Percentiles rank a stretch among this genome's conserved stretches.
Evolutionary conservation across 2,888 invertebrate genomes (phyloP).

Genomic region (Trichopoda pennipes): DNA sequence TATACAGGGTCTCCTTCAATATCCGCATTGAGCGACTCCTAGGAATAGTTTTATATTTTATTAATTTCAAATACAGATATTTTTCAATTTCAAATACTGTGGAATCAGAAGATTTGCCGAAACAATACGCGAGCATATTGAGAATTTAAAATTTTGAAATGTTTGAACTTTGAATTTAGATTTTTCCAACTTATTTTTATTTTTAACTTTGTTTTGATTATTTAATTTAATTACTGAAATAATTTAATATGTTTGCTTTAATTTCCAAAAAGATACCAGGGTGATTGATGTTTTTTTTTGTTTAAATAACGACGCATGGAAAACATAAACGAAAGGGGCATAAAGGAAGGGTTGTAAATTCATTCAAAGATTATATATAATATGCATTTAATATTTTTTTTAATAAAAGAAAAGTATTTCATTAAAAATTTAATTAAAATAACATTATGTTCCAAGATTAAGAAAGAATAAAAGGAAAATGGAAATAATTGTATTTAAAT

Average conservation of each 20-base stretch:
- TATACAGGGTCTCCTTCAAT: slow-evolving; percentile 43
- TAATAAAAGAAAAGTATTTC: too few relatives aligned
- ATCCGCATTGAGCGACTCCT: slow-evolving; percentile 54
- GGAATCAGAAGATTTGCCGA: slow-evolving; percentile 39
- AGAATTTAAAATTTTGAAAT: slow-evolving; percentile 6
- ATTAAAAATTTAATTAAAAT: too few relatives aligned
- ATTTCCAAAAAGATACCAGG: background rate
- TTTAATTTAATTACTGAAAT: slow-evolving; percentile 6
- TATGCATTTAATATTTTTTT: too few relatives aligned
- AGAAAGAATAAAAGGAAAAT: too few relatives aligned
- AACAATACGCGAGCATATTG: slow-evolving; percentile 43
- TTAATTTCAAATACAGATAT: background rate
- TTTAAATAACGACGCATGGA: background rate
- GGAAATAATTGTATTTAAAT: too few relatives aligned
- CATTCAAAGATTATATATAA: too few relatives aligned
- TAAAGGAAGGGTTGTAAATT: too few relatives aligned
- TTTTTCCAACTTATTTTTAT: background rate
- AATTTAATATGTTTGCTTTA: slow-evolving; percentile 20
- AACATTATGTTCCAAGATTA: too few relatives aligned
- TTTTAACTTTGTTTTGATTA: slow-evolving; percentile 33
- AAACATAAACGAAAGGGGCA: too few relatives aligned
- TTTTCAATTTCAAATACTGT: slow-evolving; percentile 19
- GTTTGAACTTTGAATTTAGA: background rate
- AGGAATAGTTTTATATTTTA: background rate
- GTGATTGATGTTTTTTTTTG: background rate